Base-by-base conservation (phyloP, 2,113 vertebrate species). In the Sander vitreus region DNA sequence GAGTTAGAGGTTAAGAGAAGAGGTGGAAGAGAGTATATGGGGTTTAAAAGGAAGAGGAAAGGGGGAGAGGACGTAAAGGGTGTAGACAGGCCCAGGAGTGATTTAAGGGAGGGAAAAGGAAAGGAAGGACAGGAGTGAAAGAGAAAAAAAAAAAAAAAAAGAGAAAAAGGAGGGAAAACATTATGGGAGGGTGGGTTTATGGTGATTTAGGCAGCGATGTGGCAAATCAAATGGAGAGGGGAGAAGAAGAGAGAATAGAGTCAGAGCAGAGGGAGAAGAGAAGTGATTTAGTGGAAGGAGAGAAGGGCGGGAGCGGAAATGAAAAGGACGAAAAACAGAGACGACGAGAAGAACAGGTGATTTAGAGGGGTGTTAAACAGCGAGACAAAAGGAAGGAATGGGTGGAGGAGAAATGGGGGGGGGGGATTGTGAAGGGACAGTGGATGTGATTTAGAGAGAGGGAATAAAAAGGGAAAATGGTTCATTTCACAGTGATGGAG, bases 241-340 rank as follows among this genome's bases (percentile, higher is more conserved):
- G 13, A 7, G 47, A 39, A 33, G 48, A 27, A 25, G 25, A 50
- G 12, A 60, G 5, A 65, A 65, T 7, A 64, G 1, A 66, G 76
- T 12, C 18, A 67, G 50, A 21, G 9, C 4, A 54, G 1, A 71
- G 25, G 6, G n/a, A 15, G 55, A 60, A 23, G 45, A 74, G 51
- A 57, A 68, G 48, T 68, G 72, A 84, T 85, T 78, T 85, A 81
- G 54, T 19, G 50, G 45, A 54, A 64, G 33, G 23, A 57, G 9
- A 64, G 33, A 30, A 50, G 47, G 12, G 18, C 55, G 71, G 48
- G 30, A 47, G 23, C 51, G 30, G 43, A 63, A 69, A 66, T 5
- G 51, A 67, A 33, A n/a, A 27, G 15, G 43, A 27, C 14, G 23
- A 45, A 64, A 59, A 67, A 70, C 6, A 57, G 27, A 45, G 27